phyloP scores from a whole-genome alignment of 2,888 invertebrate species.

The Drosophila paramelanica region DNA sequence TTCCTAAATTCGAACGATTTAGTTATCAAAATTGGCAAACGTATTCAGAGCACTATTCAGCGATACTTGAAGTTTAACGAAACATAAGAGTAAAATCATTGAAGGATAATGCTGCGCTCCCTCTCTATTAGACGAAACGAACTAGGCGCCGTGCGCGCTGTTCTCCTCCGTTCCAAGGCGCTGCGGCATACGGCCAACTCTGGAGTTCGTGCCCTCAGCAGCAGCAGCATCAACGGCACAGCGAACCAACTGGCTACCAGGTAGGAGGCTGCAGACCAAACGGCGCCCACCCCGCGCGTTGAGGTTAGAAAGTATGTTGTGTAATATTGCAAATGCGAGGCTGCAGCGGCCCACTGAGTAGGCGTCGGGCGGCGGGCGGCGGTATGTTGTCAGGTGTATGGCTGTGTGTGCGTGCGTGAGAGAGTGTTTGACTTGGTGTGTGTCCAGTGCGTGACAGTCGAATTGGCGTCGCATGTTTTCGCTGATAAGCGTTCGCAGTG shows the following conservation, averaged over 20 bases:
- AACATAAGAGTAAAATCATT: neutral
- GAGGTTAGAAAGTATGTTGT: slow-evolving; percentile 85
- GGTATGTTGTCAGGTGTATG: slow-evolving; percentile 3
- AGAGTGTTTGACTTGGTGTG: neutral
- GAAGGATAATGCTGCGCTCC: slow-evolving; percentile 89
- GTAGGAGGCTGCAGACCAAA: slow-evolving; percentile 52
- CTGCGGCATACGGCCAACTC: slow-evolving; percentile 74
- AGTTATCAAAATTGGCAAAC: slow-evolving; percentile 50
- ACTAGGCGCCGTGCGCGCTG: slow-evolving; percentile 86
- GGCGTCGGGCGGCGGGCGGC: slow-evolving; percentile 13
- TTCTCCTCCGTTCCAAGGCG: slow-evolving; percentile 86
- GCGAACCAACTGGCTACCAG: slow-evolving; percentile 73
- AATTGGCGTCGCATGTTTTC: slow-evolving; percentile 58
- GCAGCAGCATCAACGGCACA: slow-evolving; percentile 34
- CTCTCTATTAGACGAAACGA: slow-evolving; percentile 89
- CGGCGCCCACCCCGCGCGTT: slow-evolving; percentile 45
- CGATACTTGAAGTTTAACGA: neutral
- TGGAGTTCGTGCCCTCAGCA: slow-evolving; percentile 74
- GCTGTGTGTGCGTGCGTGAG: slow-evolving; percentile 2
- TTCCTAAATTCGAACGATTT: slow-evolving; percentile 33
- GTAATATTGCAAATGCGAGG: slow-evolving; percentile 81
- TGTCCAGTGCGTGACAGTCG: slow-evolving; percentile 46
- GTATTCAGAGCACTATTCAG: neutral
- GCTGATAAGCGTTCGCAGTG: slow-evolving; percentile 35
- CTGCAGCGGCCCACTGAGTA: slow-evolving; percentile 28